phyloP scores from a whole-genome alignment of 2,113 vertebrate species.

The Etheostoma spectabile region DNA sequence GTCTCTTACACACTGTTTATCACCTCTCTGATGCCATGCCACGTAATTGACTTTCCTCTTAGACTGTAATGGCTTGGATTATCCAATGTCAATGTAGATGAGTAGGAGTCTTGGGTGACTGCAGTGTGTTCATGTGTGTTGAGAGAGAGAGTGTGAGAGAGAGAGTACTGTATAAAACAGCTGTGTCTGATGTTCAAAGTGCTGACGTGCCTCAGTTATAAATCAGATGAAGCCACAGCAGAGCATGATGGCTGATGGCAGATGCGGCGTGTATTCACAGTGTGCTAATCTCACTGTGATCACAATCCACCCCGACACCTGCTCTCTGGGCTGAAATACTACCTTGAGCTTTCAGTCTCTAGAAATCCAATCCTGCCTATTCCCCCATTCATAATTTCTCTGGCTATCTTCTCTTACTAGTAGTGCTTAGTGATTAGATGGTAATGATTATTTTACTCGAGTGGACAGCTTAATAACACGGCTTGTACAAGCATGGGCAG shows the following conservation, averaged over 20 bases:
- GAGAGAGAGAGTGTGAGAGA: not conserved
- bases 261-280: conserved; percentile 29
- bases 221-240: conserved; percentile 14
- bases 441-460: not conserved
- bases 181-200: conserved; percentile 10
- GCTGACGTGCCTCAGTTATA: conserved; percentile 2
- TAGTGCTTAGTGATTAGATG: not conserved
- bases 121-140: not conserved
- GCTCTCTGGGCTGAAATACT: conserved; percentile 1
- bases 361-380: not conserved
- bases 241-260: not conserved
- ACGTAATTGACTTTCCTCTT: conserved; percentile 16
- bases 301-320: conserved; percentile 24
- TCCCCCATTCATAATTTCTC: not conserved
- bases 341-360: not conserved
- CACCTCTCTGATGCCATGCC: not conserved
- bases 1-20: conserved; percentile 2
- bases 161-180: not conserved
- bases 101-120: conserved; percentile 7
- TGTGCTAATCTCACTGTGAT: conserved; percentile 23
- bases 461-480: not conserved
- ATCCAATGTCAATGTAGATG: conserved; percentile 8
- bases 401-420: not conserved
- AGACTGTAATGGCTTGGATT: not conserved
- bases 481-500: not conserved